Conservation (phyloP, 2,888 invertebrate genomes). For the Tipula confusa region DNA sequence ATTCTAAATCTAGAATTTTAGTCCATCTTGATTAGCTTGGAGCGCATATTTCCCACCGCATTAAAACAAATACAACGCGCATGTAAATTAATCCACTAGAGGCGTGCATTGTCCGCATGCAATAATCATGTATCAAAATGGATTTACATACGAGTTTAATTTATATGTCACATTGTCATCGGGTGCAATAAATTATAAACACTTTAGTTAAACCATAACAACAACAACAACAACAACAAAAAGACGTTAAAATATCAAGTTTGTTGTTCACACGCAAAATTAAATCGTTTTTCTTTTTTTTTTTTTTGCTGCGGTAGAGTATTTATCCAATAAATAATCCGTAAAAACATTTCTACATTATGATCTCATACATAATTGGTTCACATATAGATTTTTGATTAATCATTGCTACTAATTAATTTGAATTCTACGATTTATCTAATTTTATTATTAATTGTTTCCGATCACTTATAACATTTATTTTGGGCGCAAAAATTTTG, state of each 20-base stretch:
- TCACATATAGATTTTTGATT: not conserved
- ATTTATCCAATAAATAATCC: not conserved
- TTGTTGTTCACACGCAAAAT: not conserved
- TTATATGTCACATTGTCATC: conserved; percentile 3
- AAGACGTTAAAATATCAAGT: not conserved
- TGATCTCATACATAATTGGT: not conserved
- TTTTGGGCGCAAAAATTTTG: not conserved
- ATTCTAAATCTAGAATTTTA: not conserved
- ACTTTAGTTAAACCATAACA: no score
- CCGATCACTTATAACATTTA: not conserved
- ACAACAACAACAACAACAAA: no score
- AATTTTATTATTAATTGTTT: not conserved
- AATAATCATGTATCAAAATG: not conserved
- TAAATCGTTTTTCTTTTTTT: not conserved
- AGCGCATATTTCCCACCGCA: not conserved
- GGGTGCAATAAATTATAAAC: not conserved
- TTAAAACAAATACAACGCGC: not conserved
- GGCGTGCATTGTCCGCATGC: not conserved
- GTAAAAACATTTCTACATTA: not conserved
- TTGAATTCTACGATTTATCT: not conserved
- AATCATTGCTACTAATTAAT: not conserved
- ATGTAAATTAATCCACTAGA: not conserved
- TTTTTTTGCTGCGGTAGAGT: no score
- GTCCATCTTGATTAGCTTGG: not conserved
- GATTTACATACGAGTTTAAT: not conserved